These are phyloP conservation scores for Microcebus lehilahytsara DNA, from an alignment of 2,113 vertebrate species.

Conservation along the genomic window DNA sequence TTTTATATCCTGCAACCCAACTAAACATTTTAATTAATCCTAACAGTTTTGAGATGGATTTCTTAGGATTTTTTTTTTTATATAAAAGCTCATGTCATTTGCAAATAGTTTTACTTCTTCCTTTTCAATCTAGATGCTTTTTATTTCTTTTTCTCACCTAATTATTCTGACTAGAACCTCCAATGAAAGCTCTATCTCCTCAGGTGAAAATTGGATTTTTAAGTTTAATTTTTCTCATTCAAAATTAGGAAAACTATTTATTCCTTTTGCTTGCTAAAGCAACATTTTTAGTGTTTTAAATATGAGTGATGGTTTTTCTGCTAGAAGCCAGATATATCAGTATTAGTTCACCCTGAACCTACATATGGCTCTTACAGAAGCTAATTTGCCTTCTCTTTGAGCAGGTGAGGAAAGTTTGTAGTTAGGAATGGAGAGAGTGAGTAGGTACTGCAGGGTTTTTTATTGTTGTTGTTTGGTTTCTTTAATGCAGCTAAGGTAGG, in stretches of 20 bases:
- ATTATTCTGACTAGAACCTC: neutral
- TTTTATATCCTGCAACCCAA: neutral
- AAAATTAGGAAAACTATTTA: neutral
- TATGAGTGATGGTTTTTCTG: neutral
- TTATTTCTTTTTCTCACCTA: neutral
- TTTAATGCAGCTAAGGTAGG: neutral
- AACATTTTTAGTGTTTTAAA: neutral
- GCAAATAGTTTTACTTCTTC: neutral
- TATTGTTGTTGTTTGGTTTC: neutral
- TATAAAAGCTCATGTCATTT: neutral
- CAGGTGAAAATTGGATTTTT: neutral
- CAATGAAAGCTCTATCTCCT: neutral
- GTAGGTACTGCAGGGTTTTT: neutral
- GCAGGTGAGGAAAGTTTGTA: neutral
- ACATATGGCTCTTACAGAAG: too few relatives aligned
- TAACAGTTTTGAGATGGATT: neutral
- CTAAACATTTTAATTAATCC: neutral
- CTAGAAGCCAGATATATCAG: neutral
- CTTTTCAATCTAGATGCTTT: neutral
- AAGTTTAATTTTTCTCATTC: neutral
- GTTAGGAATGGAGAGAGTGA: neutral
- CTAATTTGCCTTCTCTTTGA: neutral
- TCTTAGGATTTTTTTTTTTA: neutral
- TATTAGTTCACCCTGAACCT: neutral
- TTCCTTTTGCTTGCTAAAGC: neutral